phyloP scores from a whole-genome alignment of 2,888 invertebrate species.

The Prostheceraeus crozeri region DNA sequence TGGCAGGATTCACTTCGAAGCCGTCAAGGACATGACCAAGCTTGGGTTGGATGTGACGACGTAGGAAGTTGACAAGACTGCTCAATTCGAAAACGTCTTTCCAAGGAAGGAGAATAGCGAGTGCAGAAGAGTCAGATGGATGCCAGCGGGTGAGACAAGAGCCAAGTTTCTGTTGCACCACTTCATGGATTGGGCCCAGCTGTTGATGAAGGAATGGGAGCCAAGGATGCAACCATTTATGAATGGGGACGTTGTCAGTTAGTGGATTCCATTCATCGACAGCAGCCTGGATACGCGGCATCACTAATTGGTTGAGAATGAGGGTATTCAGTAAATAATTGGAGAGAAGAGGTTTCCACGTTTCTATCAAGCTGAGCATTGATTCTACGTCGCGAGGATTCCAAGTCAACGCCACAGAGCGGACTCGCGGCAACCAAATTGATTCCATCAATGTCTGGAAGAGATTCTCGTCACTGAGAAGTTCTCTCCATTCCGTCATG shows the following conservation, averaged over 20 bases:
- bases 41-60: slow-evolving; percentile 64
- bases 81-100: slow-evolving; percentile 66
- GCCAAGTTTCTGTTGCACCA: slow-evolving; percentile 81
- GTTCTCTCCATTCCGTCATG: not conserved
- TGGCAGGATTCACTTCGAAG: slow-evolving; percentile 42
- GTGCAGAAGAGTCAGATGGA: slow-evolving; percentile 84
- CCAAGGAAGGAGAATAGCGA: slow-evolving; percentile 86
- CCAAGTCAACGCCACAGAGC: slow-evolving; percentile 62
- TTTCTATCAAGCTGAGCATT: slow-evolving; percentile 70
- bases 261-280: slow-evolving; percentile 75
- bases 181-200: slow-evolving; percentile 68
- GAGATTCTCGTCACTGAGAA: not conserved
- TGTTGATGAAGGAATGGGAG: slow-evolving; percentile 46
- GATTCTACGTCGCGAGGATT: slow-evolving; percentile 71
- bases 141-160: slow-evolving; percentile 85
- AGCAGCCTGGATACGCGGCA: slow-evolving; percentile 15
- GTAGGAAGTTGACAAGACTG: slow-evolving; percentile 69
- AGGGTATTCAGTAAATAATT: slow-evolving; percentile 74
- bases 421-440: slow-evolving; percentile 32
- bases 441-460: slow-evolving; percentile 32
- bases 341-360: slow-evolving; percentile 74
- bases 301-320: slow-evolving; percentile 56
- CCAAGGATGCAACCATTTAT: slow-evolving; percentile 96
- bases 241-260: slow-evolving; percentile 85
- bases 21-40: slow-evolving; percentile 50